These are phyloP conservation scores for Halcyon chelicuti DNA, from an alignment of 2,797 vertebrate genomes.

Conservation along the genomic window DNA sequence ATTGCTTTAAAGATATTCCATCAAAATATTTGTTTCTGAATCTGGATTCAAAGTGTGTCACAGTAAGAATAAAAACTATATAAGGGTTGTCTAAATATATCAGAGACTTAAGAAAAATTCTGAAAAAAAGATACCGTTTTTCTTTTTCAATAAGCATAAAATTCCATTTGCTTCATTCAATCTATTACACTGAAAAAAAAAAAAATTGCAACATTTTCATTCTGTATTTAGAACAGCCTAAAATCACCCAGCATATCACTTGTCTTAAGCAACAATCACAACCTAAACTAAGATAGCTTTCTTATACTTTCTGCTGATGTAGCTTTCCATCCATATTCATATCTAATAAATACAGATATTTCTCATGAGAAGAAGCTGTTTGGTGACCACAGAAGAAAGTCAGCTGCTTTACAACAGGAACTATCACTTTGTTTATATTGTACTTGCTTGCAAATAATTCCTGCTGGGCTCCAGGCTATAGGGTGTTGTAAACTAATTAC, in stretches of 20 bases:
- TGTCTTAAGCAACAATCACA: background rate
- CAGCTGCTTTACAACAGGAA: background rate
- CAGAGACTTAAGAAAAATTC: background rate
- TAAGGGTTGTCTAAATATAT: background rate
- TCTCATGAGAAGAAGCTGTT: background rate
- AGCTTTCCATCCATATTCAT: background rate
- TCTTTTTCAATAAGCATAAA: background rate
- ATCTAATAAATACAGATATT: background rate
- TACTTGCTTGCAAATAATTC: slow-evolving; percentile 61
- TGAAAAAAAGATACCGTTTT: background rate
- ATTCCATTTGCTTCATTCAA: background rate
- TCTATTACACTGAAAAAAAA: background rate
- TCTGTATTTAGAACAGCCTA: background rate
- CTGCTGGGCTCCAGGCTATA: slow-evolving; percentile 35
- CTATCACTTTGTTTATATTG: slow-evolving; percentile 62
- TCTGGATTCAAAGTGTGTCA: background rate
- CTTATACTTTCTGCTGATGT: background rate
- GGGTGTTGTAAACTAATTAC: slow-evolving; percentile 76
- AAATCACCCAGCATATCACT: background rate
- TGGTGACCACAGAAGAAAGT: background rate
- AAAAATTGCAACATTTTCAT: background rate
- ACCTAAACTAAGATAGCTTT: background rate
- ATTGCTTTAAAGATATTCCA: background rate
- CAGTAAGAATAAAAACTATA: background rate
- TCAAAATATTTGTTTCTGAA: background rate